Conservation (phyloP, 2,888 invertebrate species). For the Zhengitettix transpicula region DNA sequence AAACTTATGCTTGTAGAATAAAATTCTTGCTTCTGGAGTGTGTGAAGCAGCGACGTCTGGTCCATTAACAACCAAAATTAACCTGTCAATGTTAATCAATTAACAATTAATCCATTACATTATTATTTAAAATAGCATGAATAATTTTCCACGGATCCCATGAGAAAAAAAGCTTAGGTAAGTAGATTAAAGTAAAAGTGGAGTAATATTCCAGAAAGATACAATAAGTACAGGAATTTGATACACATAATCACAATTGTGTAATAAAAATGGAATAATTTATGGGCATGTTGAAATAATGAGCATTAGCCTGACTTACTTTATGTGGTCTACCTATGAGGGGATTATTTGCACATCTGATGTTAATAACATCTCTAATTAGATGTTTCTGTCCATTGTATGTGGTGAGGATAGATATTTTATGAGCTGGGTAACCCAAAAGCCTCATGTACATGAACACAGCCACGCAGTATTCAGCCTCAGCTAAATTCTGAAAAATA, state of each 20-base stretch:
- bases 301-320: constrained; percentile 28
- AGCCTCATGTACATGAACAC: constrained; percentile 97
- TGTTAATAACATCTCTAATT: constrained; percentile 86
- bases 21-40: too few species aligned
- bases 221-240: not conserved
- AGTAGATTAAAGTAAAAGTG: too few species aligned
- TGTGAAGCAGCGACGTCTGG: too few species aligned
- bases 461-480: constrained; percentile 90
- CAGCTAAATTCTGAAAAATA: constrained; percentile 52
- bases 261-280: constrained; percentile 1
- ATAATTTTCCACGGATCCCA: too few species aligned
- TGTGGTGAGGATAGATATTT: constrained; percentile 93
- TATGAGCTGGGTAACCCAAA: constrained; percentile 88
- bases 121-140: too few species aligned
- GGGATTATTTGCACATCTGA: constrained; percentile 85
- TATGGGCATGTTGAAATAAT: not conserved
- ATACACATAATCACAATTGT: not conserved
- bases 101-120: too few species aligned
- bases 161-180: too few species aligned
- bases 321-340: constrained; percentile 86
- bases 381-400: constrained; percentile 99
- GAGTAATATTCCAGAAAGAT: too few species aligned
- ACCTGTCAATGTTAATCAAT: too few species aligned
- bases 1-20: too few species aligned
- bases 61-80: too few species aligned